These are phyloP conservation scores for Lanistes nyassanus DNA, from an alignment of 1,140 invertebrate genomes.

Conservation along the genomic window DNA sequence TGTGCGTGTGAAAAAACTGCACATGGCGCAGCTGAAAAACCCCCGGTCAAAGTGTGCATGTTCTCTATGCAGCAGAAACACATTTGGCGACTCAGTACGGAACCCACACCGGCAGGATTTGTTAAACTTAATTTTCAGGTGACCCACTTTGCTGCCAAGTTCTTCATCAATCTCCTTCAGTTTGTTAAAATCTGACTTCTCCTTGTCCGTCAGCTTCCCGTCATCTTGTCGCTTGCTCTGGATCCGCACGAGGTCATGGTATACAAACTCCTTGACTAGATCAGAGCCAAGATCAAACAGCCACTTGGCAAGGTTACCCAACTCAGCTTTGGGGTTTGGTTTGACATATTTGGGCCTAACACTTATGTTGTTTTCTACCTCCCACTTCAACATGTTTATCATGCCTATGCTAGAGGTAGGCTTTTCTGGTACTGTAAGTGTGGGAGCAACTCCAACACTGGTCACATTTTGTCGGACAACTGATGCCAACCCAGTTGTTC, in stretches of 20 bases:
- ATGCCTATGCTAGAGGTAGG: slow-evolving; percentile 51
- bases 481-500: neutral
- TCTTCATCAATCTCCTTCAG: slow-evolving; percentile 80
- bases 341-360: slow-evolving; percentile 52
- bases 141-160: slow-evolving; percentile 74
- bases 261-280: slow-evolving; percentile 92
- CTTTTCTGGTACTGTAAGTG: slow-evolving; percentile 77
- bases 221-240: slow-evolving; percentile 80
- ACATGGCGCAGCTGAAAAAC: slow-evolving; percentile 80
- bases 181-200: slow-evolving; percentile 83
- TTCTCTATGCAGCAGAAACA: slow-evolving; percentile 89
- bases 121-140: slow-evolving; percentile 81
- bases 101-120: slow-evolving; percentile 93
- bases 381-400: slow-evolving; percentile 51
- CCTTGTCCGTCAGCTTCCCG: slow-evolving; percentile 76
- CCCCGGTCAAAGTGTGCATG: slow-evolving; percentile 90
- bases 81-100: slow-evolving; percentile 87
- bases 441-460: neutral
- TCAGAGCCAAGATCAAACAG: slow-evolving; percentile 92
- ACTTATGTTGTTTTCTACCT: slow-evolving; percentile 46
- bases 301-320: slow-evolving; percentile 85
- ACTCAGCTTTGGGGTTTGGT: slow-evolving; percentile 46
- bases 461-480: neutral
- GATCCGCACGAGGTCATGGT: slow-evolving; percentile 87
- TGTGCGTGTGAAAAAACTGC: slow-evolving; percentile 84